phyloP scores from a whole-genome alignment of 2,113 vertebrate species.

The Nestor notabilis region DNA sequence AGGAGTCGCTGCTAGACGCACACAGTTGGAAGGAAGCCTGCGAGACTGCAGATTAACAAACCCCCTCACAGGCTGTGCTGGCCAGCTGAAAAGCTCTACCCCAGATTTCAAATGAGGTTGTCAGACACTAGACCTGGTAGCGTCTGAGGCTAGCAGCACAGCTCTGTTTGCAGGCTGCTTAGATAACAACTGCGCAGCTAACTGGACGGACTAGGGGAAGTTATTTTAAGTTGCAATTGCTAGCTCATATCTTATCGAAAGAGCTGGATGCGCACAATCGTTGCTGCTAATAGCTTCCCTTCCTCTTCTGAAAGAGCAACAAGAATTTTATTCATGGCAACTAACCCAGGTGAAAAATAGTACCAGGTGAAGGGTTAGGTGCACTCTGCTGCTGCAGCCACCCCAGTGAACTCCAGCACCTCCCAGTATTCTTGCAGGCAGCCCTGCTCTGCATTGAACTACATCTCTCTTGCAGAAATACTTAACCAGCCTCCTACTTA shows the following conservation, averaged over 20 bases:
- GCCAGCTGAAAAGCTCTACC: neutral
- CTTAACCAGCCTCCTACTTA: neutral
- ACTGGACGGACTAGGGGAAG: neutral
- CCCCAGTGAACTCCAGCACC: neutral
- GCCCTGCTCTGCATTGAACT: neutral
- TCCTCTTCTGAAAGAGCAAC: neutral
- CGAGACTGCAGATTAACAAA: neutral
- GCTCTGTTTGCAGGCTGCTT: neutral
- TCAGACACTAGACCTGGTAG: neutral
- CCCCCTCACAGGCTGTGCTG: neutral
- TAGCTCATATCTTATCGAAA: neutral
- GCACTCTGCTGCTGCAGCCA: neutral
- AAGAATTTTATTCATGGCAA: neutral
- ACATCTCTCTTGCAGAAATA: neutral
- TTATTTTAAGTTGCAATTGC: constrained; percentile 33
- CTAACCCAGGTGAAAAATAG: neutral
- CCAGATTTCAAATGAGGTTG: neutral
- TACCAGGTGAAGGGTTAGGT: neutral
- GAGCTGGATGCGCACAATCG: neutral
- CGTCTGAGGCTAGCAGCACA: neutral
- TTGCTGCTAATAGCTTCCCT: neutral
- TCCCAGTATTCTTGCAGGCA: neutral
- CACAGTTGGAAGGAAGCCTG: neutral
- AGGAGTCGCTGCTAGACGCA: neutral
- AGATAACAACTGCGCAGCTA: neutral